Evolutionary conservation across 2,113 vertebrate species (phyloP), one percentile per base, ranked within the genome.

Genomic region (Maccullochella peelii): DNA sequence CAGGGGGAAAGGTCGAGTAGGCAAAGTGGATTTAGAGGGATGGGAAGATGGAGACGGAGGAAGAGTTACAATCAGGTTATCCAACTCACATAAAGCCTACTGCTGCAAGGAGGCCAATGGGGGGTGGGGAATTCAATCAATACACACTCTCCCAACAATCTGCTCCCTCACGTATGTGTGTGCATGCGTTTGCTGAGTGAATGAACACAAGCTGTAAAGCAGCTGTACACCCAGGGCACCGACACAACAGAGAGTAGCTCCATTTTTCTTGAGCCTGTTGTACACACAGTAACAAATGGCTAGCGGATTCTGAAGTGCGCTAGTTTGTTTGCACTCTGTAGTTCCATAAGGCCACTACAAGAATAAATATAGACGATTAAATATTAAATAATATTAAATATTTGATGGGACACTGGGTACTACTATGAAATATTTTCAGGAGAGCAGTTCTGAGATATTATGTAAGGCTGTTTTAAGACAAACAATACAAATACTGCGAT

Each of bases 41-140:
- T 33, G 66, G 76, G 63, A 58, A 68, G 77, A 82, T 59, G 66
- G 65, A 61, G 83, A 63, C 2, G 3, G 61, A 66, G 78, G 77
- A 73, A 86, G 79, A 81, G 88, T 78, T 89, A 75, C 84, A 87
- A 88, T 85, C 85, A 80, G 84, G 76, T 85, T 88, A 87, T 73
- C 81, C 71, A 77, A 76, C 82, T 79, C 83, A 77, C 66, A 74
- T 55, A 73, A 58, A 88, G 71, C 61, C 76, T 50, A 14, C 67
- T 70, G 73, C 87, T 85, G 67, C 63, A 63, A 77, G 77, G 82
- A 90, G 88, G 84, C 86, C 75, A 84, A 62, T 63, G 75, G 52
- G 76, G 61, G 67, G 42, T 14, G 65, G 61, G 57, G 73, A 69
- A 84, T 88, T 88, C 67, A 89, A 94, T 93, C 92, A 90, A 92